These are phyloP conservation scores for Sciurus carolinensis DNA, from an alignment of 2,797 vertebrate species.

Conservation along the genomic window DNA sequence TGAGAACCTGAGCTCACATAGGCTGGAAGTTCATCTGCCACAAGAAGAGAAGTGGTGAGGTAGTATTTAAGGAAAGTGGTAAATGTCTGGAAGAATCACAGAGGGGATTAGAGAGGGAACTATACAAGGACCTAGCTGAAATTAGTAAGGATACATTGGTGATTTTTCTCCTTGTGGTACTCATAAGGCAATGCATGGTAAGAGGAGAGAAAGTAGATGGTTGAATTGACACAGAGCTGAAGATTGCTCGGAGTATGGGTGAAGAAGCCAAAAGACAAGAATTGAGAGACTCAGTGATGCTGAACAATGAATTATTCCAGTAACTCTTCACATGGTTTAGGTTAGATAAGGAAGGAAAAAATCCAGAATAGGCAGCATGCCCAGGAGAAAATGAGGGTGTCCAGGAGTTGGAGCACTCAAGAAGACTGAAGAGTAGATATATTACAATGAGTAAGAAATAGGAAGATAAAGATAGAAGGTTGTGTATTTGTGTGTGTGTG, in stretches of 20 bases:
- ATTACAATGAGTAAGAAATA: background rate
- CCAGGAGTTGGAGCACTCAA: conserved; percentile 9
- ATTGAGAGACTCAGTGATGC: background rate
- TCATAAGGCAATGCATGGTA: background rate
- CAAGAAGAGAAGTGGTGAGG: background rate
- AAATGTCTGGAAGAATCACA: background rate
- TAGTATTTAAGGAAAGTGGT: background rate
- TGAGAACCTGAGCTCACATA: background rate
- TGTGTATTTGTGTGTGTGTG: background rate
- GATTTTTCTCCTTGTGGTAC: conserved; percentile 23
- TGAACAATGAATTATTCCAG: conserved; percentile 16
- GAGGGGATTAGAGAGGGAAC: background rate
- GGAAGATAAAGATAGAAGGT: conserved; percentile 25
- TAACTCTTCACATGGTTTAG: background rate
- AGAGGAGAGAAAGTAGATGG: background rate
- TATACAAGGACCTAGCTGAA: background rate
- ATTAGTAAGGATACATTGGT: background rate
- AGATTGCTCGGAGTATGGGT: background rate
- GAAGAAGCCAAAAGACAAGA: conserved; percentile 36
- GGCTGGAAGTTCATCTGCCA: background rate
- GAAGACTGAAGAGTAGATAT: background rate
- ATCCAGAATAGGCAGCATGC: conserved; percentile 47
- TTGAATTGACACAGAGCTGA: background rate
- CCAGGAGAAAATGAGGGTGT: conserved; percentile 34
- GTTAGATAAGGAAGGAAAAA: conserved; percentile 20